Conservation (phyloP, 2,113 vertebrate species). For the Aegypius monachus region DNA sequence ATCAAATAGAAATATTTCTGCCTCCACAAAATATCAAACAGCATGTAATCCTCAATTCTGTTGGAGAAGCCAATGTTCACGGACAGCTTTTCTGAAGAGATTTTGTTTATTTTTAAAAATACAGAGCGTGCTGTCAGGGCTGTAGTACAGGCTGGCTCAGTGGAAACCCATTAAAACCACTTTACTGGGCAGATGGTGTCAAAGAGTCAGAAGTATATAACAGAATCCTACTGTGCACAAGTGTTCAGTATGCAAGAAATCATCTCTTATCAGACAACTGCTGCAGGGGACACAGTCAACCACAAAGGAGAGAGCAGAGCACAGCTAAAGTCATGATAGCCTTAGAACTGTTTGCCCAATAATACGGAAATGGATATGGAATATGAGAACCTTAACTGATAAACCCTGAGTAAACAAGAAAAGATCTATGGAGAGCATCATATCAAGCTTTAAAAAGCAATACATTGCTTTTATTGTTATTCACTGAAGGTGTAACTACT, state of each 20-base stretch:
- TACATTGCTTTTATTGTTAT: not conserved
- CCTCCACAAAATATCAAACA: not conserved
- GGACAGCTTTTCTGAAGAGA: not conserved
- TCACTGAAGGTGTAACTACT: not conserved
- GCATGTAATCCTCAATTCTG: not conserved
- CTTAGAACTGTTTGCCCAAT: not conserved
- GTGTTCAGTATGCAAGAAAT: slow-evolving; percentile 55
- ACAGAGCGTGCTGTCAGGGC: slow-evolving; percentile 21
- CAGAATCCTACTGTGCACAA: slow-evolving; percentile 45
- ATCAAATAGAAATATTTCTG: not conserved
- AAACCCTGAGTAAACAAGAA: not conserved
- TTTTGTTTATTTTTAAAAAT: slow-evolving; percentile 35
- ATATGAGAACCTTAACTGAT: not conserved
- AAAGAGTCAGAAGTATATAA: slow-evolving; percentile 43
- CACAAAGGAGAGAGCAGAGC: not conserved
- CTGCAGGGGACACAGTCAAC: slow-evolving; percentile 34
- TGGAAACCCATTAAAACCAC: slow-evolving; percentile 60
- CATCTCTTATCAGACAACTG: slow-evolving; percentile 38
- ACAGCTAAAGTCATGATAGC: not conserved
- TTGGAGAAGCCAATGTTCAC: not conserved
- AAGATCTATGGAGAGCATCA: not conserved
- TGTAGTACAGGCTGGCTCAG: slow-evolving; percentile 51
- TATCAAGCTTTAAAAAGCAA: not conserved
- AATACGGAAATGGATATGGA: not conserved
- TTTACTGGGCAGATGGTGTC: slow-evolving; percentile 65